Conservation (phyloP, 2,888 invertebrate genomes). For the Sinelater perroti region DNA sequence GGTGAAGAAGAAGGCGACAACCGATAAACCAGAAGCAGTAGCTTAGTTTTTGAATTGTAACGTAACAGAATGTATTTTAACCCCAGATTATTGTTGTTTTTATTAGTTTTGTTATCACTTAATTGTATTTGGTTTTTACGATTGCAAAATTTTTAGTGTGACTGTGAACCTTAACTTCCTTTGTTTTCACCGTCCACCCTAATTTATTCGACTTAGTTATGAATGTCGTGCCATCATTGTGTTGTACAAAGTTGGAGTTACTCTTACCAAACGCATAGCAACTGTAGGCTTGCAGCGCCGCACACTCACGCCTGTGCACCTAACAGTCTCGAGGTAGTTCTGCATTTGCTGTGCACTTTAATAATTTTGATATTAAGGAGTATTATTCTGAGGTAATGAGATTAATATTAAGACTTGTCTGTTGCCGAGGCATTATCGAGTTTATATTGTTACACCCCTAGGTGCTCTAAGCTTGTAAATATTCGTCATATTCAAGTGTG, state of each 20-base stretch:
- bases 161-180: conserved; percentile 9
- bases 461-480: conserved; percentile 35
- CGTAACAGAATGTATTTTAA: conserved; percentile 4
- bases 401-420: conserved; percentile 5
- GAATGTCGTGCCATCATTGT: conserved; percentile 21
- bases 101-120: conserved; percentile 13
- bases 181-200: conserved; percentile 23
- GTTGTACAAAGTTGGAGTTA: conserved; percentile 7
- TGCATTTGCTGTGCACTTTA: conserved; percentile 16
- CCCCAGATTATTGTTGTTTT: conserved; percentile 9
- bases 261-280: conserved; percentile 6
- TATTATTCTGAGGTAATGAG: conserved; percentile 1
- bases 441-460: conserved; percentile 15
- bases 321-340: conserved; percentile 6
- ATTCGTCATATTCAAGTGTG: conserved; percentile 34
- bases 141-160: conserved; percentile 13
- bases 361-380: conserved; percentile 9
- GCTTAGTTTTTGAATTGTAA: too few species aligned
- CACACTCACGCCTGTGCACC: conserved; percentile 1
- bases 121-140: neutral
- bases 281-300: neutral
- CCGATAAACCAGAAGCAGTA: conserved; percentile 6
- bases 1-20: conserved; percentile 42
- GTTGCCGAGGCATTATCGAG: neutral
- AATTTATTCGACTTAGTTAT: conserved; percentile 17